Percentiles rank a stretch among this genome's conserved stretches.
Conservation (phyloP, 2,797 vertebrate species). For the Glossophaga mutica region DNA sequence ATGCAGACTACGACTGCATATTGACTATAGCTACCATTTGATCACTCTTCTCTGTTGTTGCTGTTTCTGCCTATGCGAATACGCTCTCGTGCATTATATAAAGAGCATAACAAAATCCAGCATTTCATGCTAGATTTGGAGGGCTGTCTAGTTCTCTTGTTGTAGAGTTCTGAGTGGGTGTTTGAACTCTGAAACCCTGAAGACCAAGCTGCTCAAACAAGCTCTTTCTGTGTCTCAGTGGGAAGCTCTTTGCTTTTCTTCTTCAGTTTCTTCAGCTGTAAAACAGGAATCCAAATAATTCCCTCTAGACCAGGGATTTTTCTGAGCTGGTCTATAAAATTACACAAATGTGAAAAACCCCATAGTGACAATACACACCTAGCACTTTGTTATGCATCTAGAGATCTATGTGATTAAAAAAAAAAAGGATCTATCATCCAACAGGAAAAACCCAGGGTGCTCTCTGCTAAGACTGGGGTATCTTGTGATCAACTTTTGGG, state of each 20-base stretch:
- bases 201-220: neutral
- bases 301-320: slow-evolving; percentile 13
- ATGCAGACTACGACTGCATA: neutral
- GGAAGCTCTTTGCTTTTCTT: slow-evolving; percentile 51
- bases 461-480: neutral
- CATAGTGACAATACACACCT: neutral
- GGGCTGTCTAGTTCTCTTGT: neutral
- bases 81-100: neutral
- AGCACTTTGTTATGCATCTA: neutral
- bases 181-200: slow-evolving; percentile 39
- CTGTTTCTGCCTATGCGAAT: neutral
- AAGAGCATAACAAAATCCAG: neutral
- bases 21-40: neutral
- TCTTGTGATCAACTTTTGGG: neutral
- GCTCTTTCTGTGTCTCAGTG: slow-evolving; percentile 44
- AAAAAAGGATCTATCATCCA: neutral
- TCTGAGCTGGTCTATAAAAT: slow-evolving; percentile 24
- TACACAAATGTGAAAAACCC: slow-evolving; percentile 7
- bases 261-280: slow-evolving; percentile 56
- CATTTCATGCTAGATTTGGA: neutral
- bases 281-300: slow-evolving; percentile 42
- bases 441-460: neutral
- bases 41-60: neutral
- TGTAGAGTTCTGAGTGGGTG: neutral
- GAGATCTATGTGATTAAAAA: slow-evolving; percentile 3